Evolutionary conservation across 2,113 vertebrate genomes (phyloP), one percentile per base, ranked within the genome.

Genomic region (Megaceryle torquata): DNA sequence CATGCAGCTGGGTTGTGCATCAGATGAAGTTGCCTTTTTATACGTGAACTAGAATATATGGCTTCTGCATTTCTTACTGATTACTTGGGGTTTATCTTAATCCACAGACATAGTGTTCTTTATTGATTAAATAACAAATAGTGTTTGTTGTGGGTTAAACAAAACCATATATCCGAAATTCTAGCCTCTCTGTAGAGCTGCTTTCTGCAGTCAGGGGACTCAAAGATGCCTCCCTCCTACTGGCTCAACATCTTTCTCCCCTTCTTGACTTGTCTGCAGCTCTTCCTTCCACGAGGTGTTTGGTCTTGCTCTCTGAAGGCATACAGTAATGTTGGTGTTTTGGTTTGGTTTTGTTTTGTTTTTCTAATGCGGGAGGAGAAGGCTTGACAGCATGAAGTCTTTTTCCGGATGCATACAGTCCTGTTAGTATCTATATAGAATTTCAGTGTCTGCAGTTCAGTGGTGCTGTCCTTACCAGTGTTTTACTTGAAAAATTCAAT

Each of bases 1-100:
- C 2, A 2, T 46, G 33, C 51, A 50, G 0, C 33, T 19, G 41
- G 28, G 41, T 81, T 13, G 4, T 31, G 18, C 15, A 2, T 24
- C 39, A 69, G 37, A 35, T 10, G 9, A 51, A 74, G 24, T 26
- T 74, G 28, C 33, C 54, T 68, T 83, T 91, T 37, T 37, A 41
- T 16, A 18, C 8, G 10, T 37, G 20, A 22, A 60, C 37, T 41
- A 13, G 78, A n/a, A n/a, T n/a, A n/a, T n/a, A n/a, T n/a, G n/a
- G n/a, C n/a, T n/a, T n/a, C n/a, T n/a, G n/a, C n/a, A n/a, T n/a
- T n/a, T n/a, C n/a, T n/a, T n/a, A n/a, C 12, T 18, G 50, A 29
- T 69, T 60, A 26, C 41, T 31, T 43, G 22, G 11, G 24, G 25
- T 83, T 83, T 79, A 28, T 69, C 39, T 86, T 59, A 31, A 14